Conservation (phyloP, 1,140 invertebrate species). For the Brachionus koreanus region DNA sequence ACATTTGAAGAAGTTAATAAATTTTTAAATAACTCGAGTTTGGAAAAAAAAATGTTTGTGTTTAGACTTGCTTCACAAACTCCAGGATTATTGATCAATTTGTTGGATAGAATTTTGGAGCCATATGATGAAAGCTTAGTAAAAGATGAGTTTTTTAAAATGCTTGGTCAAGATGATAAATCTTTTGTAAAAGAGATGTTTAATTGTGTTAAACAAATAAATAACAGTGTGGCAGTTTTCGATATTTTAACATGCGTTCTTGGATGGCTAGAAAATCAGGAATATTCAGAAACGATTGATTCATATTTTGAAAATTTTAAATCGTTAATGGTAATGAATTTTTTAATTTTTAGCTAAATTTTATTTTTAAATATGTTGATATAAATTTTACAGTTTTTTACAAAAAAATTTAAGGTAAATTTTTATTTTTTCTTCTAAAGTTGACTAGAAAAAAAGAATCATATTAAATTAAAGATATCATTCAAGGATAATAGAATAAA, state of each 20-base stretch:
- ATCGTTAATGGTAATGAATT: neutral
- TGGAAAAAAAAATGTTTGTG: neutral
- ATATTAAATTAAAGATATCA: no score
- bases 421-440: no score
- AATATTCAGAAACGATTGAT: neutral
- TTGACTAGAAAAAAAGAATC: no score
- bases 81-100: neutral
- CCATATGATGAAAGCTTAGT: neutral
- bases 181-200: neutral
- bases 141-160: neutral
- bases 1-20: neutral
- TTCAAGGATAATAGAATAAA: no score
- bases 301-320: neutral
- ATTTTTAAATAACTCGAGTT: neutral
- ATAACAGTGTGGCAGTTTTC: slow-evolving; percentile 16
- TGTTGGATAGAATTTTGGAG: neutral
- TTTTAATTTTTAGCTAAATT: neutral
- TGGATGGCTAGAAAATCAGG: neutral
- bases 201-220: neutral
- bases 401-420: no score
- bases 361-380: neutral
- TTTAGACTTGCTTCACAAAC: neutral
- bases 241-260: neutral
- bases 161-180: neutral
- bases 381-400: neutral